Evolutionary conservation across 2,797 vertebrate genomes (phyloP).

Genomic region (Holocentrus rufus): DNA sequence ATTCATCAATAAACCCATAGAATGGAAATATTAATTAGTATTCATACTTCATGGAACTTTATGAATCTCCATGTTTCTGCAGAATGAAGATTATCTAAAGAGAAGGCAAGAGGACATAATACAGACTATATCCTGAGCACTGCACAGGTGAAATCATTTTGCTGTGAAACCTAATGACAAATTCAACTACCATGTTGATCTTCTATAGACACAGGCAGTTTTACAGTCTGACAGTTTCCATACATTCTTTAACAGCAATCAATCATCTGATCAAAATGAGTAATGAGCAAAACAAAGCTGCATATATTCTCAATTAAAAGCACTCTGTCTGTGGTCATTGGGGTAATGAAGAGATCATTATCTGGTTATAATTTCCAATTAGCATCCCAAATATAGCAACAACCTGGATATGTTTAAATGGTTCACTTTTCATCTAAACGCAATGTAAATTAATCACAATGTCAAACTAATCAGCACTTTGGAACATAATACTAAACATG

Average conservation of each 20-base stretch:
- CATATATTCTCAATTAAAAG: not conserved
- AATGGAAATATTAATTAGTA: not conserved
- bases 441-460: conserved; percentile 45
- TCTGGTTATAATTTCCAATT: conserved; percentile 22
- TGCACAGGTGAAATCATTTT: not conserved
- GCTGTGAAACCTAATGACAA: not conserved
- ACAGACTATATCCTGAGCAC: not conserved
- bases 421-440: conserved; percentile 44
- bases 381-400: conserved; percentile 51
- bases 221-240: not conserved
- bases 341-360: conserved; percentile 1
- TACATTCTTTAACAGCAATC: not conserved
- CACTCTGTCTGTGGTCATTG: not conserved
- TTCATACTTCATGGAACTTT: not conserved
- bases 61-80: not conserved
- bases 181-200: no score
- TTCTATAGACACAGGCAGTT: not conserved
- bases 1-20: conserved; percentile 12
- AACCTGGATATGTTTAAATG: conserved; percentile 34
- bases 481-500: conserved; percentile 45
- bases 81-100: not conserved
- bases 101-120: not conserved
- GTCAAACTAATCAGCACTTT: conserved; percentile 44
- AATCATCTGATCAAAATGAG: not conserved
- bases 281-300: conserved; percentile 4